Evolutionary conservation across 1,140 invertebrate species (phyloP).

Genomic region (Zaprionus ghesquierei): DNA sequence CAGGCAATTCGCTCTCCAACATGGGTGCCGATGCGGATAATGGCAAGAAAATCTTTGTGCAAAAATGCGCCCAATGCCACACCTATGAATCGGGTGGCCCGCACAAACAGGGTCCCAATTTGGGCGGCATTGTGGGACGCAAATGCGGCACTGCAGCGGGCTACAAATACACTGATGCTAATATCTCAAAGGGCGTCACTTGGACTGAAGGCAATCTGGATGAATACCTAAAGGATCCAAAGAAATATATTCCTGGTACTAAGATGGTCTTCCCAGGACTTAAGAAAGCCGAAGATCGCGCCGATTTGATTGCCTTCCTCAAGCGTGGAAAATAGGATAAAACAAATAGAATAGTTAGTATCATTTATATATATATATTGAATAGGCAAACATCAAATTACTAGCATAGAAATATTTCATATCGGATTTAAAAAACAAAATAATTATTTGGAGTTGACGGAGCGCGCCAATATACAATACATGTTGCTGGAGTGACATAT

Average conservation of each 20-base stretch:
- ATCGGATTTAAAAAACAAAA: not conserved
- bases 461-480: not conserved
- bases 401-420: not conserved
- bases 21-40: constrained; percentile 88
- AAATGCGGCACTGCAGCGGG: constrained; percentile 92
- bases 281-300: constrained; percentile 89
- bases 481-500: too few relatives aligned
- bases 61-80: constrained; percentile 95
- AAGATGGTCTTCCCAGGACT: constrained; percentile 94
- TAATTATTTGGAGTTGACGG: not conserved
- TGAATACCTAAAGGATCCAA: constrained; percentile 90
- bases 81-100: constrained; percentile 91
- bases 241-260: constrained; percentile 92
- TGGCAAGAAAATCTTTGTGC: constrained; percentile 94
- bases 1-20: constrained; percentile 8
- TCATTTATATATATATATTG: not conserved
- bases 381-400: not conserved
- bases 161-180: constrained; percentile 93
- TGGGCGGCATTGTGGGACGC: constrained; percentile 92
- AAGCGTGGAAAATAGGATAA: constrained; percentile 48
- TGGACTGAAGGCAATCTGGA: constrained; percentile 83
- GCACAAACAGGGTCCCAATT: constrained; percentile 95
- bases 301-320: constrained; percentile 89
- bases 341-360: constrained; percentile 7
- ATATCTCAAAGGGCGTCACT: constrained; percentile 89